Evolutionary conservation across 2,888 invertebrate genomes (phyloP).

Genomic region (Lathronympha strigana): DNA sequence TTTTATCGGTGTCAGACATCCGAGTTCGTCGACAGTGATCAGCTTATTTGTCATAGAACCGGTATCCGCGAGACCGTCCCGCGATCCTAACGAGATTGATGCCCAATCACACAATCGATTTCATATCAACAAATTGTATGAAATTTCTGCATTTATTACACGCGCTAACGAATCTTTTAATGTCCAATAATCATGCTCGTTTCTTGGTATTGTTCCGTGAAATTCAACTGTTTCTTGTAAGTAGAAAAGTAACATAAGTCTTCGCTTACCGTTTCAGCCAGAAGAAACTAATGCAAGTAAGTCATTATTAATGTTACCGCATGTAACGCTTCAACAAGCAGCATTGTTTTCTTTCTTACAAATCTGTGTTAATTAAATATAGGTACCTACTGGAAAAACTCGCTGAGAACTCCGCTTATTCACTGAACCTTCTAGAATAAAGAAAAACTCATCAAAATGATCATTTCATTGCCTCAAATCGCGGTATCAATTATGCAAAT

Average conservation of each 20-base stretch:
- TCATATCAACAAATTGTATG: conserved; percentile 39
- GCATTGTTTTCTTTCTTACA: conserved; percentile 50
- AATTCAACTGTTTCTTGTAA: background rate
- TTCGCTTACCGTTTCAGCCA: background rate
- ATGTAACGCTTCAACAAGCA: conserved; percentile 51
- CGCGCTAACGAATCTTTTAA: conserved; percentile 23
- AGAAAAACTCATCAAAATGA: conserved; percentile 18
- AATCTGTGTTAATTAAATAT: no score
- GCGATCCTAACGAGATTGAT: conserved; percentile 54
- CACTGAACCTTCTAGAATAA: conserved; percentile 31
- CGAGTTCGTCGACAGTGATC: conserved; percentile 70
- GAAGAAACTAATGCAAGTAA: conserved; percentile 4
- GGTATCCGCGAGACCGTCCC: conserved; percentile 54
- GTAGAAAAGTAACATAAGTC: background rate
- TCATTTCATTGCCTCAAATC: conserved; percentile 36
- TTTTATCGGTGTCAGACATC: conserved; percentile 59
- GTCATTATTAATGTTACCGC: conserved; percentile 47
- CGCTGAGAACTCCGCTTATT: conserved; percentile 28
- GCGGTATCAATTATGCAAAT: conserved; percentile 39
- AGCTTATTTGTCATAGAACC: conserved; percentile 71
- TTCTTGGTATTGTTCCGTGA: conserved; percentile 1
- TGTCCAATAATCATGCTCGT: conserved; percentile 23
- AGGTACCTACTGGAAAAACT: conserved; percentile 27
- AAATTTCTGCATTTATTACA: conserved; percentile 38
- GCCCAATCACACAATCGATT: conserved; percentile 55